Evolutionary conservation across 2,113 vertebrate species (phyloP), one percentile per base, ranked within the genome.

Genomic region (Pelmatolapia mariae): DNA sequence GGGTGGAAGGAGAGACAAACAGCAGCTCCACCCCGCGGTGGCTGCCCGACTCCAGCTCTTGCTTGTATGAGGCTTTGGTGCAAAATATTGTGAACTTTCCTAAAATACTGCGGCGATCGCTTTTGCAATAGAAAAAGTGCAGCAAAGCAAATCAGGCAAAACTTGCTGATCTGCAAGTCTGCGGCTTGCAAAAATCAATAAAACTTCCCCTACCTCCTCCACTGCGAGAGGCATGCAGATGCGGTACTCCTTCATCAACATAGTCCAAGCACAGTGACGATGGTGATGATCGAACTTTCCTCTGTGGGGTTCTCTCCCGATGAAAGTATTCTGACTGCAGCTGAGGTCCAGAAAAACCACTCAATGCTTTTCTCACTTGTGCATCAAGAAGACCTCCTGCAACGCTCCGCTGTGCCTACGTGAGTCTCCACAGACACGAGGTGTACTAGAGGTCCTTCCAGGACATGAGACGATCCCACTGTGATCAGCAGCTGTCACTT

Each of bases 151-250:
- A 52, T 33, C 15, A 63, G 38, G 31, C 8, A 16, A 26, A 45
- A 54, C 57, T 54, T n/a, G 59, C 36, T 10, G 16, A 33, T 38
- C 36, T 33, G 13, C 19, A 54, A 5, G 33, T 40, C 19, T 76
- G 18, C 24, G 4, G 26, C 3, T 2, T 59, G 33, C 10, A 68
- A 68, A 68, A 57, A 54, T 4, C 4, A 61, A 56, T 18, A 15
- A 81, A 92, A 93, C 83, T 93, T 90, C 68, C 81, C 95, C 95
- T 94, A 98, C 97, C 97, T 98, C 97, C 86, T 98, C 97, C 18
- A 97, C 97, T 7, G 97, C 97, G 82, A 98, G 97, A 1, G 97
- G 97, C 97, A 98, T 98, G 92, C 97, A 98, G 94, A 98, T 98
- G 91, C 97, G 97, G 91, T 98, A 98, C 93, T 98, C 97, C 94